A percentile compares a stretch with the other conserved stretches of the same genome.
Evolutionary conservation across 2,113 vertebrate species (phyloP).

Genomic region (Grus americana): DNA sequence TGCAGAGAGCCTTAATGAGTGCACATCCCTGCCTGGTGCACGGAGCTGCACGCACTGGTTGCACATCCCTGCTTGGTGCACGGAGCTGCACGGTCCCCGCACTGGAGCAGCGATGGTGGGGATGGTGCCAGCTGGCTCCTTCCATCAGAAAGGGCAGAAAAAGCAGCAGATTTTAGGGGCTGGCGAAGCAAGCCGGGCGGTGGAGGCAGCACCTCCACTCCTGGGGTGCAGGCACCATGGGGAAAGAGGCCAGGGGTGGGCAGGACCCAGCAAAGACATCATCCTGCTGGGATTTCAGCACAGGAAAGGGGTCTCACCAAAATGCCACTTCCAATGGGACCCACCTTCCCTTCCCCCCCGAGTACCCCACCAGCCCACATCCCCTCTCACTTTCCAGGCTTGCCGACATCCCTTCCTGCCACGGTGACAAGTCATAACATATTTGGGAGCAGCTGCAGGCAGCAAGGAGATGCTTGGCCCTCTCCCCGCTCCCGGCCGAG

Average conservation of each 20-base stretch:
- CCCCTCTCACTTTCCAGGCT: conserved; percentile 1
- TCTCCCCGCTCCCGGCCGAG: conserved; percentile 48
- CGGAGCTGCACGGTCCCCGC: accelerated
- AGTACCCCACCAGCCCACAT: not conserved
- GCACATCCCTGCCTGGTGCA: not conserved
- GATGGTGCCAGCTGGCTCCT: not conserved
- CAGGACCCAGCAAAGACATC: not conserved
- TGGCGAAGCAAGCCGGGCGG: accelerated
- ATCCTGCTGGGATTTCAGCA: not conserved
- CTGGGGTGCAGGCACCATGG: accelerated
- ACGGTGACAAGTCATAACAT: conserved; percentile 88
- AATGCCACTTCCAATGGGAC: not conserved
- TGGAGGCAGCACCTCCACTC: too few species aligned
- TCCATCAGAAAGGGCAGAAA: not conserved
- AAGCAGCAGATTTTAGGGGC: not conserved
- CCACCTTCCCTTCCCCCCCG: not conserved
- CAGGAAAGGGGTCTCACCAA: not conserved
- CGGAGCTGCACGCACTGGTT: not conserved
- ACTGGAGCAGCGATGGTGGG: accelerated
- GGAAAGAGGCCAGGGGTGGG: not conserved
- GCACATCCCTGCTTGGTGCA: not conserved
- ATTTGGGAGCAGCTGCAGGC: conserved; percentile 93
- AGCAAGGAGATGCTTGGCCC: conserved; percentile 73
- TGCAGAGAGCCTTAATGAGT: not conserved
- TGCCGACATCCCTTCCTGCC: conserved; percentile 69